Conservation (phyloP, 2,113 vertebrate genomes). For the Physeter macrocephalus region DNA sequence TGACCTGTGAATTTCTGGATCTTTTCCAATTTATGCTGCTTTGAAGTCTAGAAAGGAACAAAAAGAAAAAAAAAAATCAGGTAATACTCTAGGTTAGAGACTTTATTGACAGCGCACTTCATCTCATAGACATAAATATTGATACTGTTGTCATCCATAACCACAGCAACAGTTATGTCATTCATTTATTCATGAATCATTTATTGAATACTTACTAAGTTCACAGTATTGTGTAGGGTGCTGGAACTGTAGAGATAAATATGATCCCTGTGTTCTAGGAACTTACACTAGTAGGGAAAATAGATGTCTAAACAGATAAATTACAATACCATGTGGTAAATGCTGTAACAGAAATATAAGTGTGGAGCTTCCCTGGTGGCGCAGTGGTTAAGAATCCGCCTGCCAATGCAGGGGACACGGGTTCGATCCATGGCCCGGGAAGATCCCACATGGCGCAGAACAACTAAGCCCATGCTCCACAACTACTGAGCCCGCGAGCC, state of each 20-base stretch:
- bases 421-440: too few relatives aligned
- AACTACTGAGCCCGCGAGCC: too few relatives aligned
- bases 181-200: neutral
- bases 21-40: slow-evolving; percentile 16
- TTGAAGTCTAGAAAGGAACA: slow-evolving; percentile 53
- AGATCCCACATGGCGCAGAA: too few relatives aligned
- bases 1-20: slow-evolving; percentile 49
- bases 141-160: neutral
- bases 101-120: neutral
- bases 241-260: neutral
- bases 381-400: too few relatives aligned
- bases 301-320: neutral
- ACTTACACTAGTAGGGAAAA: neutral
- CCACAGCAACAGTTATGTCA: neutral
- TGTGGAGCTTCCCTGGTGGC: too few relatives aligned
- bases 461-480: too few relatives aligned
- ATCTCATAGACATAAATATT: neutral
- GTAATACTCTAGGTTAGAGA: neutral
- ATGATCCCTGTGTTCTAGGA: neutral
- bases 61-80: slow-evolving; percentile 38
- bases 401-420: too few relatives aligned
- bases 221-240: neutral
- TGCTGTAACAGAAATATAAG: neutral
- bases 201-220: neutral
- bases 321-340: neutral